These are phyloP conservation scores for Mormoops blainvillei DNA, from an alignment of 2,113 vertebrate species.

Conservation along the genomic window DNA sequence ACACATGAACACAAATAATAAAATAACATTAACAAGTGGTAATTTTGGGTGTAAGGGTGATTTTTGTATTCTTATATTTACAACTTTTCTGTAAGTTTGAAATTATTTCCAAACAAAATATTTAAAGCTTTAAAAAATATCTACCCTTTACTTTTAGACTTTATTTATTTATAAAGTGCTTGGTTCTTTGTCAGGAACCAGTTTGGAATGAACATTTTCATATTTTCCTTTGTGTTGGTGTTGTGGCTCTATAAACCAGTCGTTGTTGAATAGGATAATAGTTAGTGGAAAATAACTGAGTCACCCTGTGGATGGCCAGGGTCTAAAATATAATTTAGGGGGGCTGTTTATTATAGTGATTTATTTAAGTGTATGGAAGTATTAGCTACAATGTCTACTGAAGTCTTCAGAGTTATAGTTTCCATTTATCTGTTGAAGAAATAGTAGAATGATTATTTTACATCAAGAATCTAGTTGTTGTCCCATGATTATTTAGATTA, in stretches of 20 bases:
- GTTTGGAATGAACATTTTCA: slow-evolving; percentile 54
- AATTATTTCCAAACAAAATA: slow-evolving; percentile 41
- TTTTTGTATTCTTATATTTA: slow-evolving; percentile 15
- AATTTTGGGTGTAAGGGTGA: not conserved
- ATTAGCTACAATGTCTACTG: not conserved
- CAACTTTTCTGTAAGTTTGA: not conserved
- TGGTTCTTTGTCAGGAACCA: slow-evolving; percentile 13
- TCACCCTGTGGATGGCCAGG: not conserved
- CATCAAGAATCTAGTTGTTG: not conserved
- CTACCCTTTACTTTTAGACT: slow-evolving; percentile 20
- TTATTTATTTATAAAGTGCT: not conserved
- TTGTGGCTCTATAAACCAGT: not conserved
- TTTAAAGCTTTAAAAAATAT: slow-evolving; percentile 32
- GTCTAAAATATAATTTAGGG: not conserved
- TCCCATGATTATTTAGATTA: not conserved
- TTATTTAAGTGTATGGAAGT: not conserved
- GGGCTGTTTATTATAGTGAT: not conserved
- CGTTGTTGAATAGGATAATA: not conserved
- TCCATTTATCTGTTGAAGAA: not conserved
- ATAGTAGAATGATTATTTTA: not conserved
- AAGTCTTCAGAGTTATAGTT: not conserved
- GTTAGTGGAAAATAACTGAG: not conserved
- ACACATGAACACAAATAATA: not conserved
- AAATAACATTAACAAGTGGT: not conserved
- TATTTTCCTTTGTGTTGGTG: slow-evolving; percentile 44